A percentile compares a stretch with the other conserved stretches of the same genome.
Conservation (phyloP, 2,113 vertebrate genomes). For the Ploceus nigricollis region DNA sequence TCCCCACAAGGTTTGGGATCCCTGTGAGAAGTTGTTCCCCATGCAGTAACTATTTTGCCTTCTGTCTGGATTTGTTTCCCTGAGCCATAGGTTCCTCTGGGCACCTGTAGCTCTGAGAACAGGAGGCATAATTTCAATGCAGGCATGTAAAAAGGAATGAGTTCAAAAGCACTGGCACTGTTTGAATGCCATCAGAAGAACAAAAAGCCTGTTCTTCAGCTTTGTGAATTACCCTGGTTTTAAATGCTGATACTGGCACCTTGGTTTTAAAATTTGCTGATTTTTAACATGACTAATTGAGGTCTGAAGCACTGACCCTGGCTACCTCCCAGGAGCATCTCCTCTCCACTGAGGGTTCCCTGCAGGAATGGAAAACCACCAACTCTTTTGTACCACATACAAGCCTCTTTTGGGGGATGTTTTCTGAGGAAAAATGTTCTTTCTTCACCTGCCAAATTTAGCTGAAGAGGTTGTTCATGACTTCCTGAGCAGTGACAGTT, state of each 20-base stretch:
- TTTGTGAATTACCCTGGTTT: background rate
- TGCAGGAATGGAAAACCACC: background rate
- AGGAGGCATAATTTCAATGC: background rate
- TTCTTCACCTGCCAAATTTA: background rate
- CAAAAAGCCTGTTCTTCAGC: background rate
- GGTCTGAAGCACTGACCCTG: background rate
- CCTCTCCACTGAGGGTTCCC: rapidly evolving
- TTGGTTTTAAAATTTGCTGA: background rate
- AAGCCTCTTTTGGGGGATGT: rapidly evolving
- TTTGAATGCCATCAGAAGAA: background rate
- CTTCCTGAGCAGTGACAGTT: background rate
- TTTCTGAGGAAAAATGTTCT: background rate
- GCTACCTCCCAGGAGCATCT: background rate
- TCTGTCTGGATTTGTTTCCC: background rate
- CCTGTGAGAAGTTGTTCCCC: background rate
- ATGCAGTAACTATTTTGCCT: background rate
- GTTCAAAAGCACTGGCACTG: background rate
- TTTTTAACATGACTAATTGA: background rate
- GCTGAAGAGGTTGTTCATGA: background rate
- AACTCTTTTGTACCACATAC: background rate
- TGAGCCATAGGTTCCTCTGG: background rate
- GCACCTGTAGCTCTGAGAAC: background rate
- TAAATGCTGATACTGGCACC: background rate
- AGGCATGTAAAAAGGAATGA: background rate
- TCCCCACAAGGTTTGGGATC: background rate